Conservation (phyloP, 2,888 invertebrate genomes). For the Epinotia brunnichana region DNA sequence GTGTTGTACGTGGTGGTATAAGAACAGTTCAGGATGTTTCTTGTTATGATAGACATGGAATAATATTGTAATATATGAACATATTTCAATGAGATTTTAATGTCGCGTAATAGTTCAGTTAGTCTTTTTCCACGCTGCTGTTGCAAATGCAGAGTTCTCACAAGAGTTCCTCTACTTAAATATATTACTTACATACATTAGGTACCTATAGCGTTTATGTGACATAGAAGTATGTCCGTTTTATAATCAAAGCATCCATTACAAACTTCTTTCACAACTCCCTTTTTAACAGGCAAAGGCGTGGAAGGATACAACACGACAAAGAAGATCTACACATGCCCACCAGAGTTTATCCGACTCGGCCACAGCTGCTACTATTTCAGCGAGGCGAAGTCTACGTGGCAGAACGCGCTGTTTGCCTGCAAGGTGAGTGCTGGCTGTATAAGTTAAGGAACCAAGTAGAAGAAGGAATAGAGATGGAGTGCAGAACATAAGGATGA, state of each 20-base stretch:
- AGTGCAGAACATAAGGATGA: not conserved
- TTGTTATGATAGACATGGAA: no score
- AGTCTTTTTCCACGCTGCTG: no score
- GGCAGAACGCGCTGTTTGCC: conserved; percentile 88
- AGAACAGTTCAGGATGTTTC: no score
- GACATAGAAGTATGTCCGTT: not conserved
- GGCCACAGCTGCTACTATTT: conserved; percentile 91
- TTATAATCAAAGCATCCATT: not conserved
- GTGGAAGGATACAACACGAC: conserved; percentile 71
- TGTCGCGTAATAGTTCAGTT: no score
- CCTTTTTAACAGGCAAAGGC: conserved; percentile 58
- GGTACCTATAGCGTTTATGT: not conserved
- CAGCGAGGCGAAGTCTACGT: conserved; percentile 86
- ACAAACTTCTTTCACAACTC: not conserved
- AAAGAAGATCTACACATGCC: conserved; percentile 85
- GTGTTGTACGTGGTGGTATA: no score
- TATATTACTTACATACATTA: not conserved
- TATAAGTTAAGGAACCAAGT: not conserved
- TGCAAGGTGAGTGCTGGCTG: conserved; percentile 81
- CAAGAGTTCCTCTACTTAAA: no score
- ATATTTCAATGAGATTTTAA: no score
- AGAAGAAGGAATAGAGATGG: not conserved
- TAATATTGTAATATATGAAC: not conserved
- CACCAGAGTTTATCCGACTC: conserved; percentile 87
- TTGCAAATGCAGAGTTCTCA: no score